These are phyloP conservation scores for Bombylius discolor DNA, from an alignment of 2,888 invertebrate species.

Conservation along the genomic window DNA sequence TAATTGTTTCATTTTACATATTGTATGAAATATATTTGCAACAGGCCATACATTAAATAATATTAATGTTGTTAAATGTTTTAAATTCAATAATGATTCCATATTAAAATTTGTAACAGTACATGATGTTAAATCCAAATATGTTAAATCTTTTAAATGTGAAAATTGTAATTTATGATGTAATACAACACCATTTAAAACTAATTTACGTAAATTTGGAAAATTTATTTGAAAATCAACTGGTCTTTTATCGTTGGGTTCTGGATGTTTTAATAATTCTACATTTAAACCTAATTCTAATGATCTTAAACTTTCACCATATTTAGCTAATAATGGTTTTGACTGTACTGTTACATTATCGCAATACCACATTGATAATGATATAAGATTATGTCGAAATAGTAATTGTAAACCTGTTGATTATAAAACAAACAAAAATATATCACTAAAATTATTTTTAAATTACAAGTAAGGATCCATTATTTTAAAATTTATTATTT, in stretches of 20 bases:
- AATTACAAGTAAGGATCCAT: too few species aligned
- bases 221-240: slow-evolving; percentile 46
- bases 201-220: slow-evolving; percentile 32
- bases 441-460: too few species aligned
- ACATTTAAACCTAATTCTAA: slow-evolving; percentile 58
- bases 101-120: slow-evolving; percentile 33
- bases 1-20: slow-evolving; percentile 43
- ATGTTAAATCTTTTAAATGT: slow-evolving; percentile 27
- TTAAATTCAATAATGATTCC: slow-evolving; percentile 43
- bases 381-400: slow-evolving; percentile 57
- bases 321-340: slow-evolving; percentile 52
- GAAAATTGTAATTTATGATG: slow-evolving; percentile 31
- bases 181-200: slow-evolving; percentile 33
- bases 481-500: too few species aligned
- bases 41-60: slow-evolving; percentile 63
- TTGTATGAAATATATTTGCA: slow-evolving; percentile 45
- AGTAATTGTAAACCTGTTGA: slow-evolving; percentile 44
- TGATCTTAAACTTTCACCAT: slow-evolving; percentile 54
- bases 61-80: slow-evolving; percentile 57
- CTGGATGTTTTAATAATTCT: slow-evolving; percentile 44
- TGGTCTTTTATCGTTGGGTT: slow-evolving; percentile 38
- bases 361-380: slow-evolving; percentile 65
- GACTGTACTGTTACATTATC: slow-evolving; percentile 49
- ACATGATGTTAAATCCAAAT: slow-evolving; percentile 35
- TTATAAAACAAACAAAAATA: too few species aligned